Evolutionary conservation across 2,797 vertebrate genomes (phyloP).

Genomic region (Hephaestus fuliginosus): DNA sequence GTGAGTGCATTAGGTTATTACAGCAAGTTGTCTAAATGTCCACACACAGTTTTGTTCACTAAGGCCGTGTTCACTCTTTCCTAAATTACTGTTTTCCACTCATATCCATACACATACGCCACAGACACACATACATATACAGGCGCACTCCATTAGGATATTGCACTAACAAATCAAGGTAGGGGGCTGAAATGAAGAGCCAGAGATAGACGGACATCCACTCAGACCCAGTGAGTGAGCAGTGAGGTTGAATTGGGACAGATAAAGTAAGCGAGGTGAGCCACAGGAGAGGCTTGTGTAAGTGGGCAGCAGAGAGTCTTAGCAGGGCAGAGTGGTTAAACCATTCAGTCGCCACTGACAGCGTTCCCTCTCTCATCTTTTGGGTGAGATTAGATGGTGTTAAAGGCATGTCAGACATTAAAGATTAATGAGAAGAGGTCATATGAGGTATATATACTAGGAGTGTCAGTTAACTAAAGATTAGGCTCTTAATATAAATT

Average conservation of each 20-base stretch:
- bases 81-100: slow-evolving; percentile 26
- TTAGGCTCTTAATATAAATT: neutral
- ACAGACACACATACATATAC: neutral
- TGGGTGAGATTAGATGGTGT: slow-evolving; percentile 11
- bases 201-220: neutral
- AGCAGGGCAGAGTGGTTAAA: neutral
- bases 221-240: neutral
- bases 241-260: slow-evolving; percentile 35
- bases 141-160: slow-evolving; percentile 68
- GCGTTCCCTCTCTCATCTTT: slow-evolving; percentile 4
- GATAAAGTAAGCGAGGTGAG: slow-evolving; percentile 33
- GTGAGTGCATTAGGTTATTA: slow-evolving; percentile 64
- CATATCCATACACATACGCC: slow-evolving; percentile 2
- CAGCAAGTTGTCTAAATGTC: slow-evolving; percentile 27
- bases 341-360: slow-evolving; percentile 10
- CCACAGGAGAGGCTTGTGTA: neutral
- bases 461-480: neutral
- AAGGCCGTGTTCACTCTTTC: slow-evolving; percentile 24
- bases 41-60: slow-evolving; percentile 9
- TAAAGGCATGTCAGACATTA: neutral
- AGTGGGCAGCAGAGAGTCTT: neutral
- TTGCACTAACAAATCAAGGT: slow-evolving; percentile 51
- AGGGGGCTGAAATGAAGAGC: neutral
- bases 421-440: neutral
- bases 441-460: no score